Evolutionary conservation across 2,888 invertebrate species (phyloP).

Genomic region (Zele albiditarsus): DNA sequence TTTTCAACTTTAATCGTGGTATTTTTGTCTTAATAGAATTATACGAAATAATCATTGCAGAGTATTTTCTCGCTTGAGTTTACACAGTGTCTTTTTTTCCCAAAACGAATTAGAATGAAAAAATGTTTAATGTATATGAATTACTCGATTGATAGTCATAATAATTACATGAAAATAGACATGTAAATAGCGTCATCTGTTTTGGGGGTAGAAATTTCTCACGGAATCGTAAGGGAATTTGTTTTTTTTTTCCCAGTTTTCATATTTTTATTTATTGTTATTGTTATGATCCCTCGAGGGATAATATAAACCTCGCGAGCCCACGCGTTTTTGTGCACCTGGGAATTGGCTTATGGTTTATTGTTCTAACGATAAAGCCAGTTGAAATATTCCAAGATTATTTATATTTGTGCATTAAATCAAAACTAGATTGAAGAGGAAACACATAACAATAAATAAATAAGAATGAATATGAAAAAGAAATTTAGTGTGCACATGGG

Average conservation of each 20-base stretch:
- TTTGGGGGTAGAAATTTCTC: slow-evolving; percentile 13
- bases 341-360: neutral
- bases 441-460: too few species aligned
- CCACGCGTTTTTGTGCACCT: neutral
- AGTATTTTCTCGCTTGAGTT: neutral
- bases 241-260: neutral
- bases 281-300: slow-evolving; percentile 1
- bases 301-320: neutral
- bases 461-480: neutral
- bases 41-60: too few species aligned
- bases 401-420: neutral
- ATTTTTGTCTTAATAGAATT: too few species aligned
- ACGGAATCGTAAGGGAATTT: neutral
- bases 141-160: neutral
- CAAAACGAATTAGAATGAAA: neutral
- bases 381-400: neutral
- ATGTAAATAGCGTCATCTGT: slow-evolving; percentile 29
- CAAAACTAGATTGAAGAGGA: neutral
- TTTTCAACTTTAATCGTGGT: too few species aligned
- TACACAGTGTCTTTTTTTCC: neutral
- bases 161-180: neutral
- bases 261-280: slow-evolving; percentile 15
- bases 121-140: neutral
- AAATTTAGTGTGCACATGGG: neutral
- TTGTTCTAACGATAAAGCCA: neutral